A percentile compares a stretch with the other conserved stretches of the same genome.
Evolutionary conservation across 2,888 invertebrate species (phyloP).

Genomic region (Rotaria sp.): DNA sequence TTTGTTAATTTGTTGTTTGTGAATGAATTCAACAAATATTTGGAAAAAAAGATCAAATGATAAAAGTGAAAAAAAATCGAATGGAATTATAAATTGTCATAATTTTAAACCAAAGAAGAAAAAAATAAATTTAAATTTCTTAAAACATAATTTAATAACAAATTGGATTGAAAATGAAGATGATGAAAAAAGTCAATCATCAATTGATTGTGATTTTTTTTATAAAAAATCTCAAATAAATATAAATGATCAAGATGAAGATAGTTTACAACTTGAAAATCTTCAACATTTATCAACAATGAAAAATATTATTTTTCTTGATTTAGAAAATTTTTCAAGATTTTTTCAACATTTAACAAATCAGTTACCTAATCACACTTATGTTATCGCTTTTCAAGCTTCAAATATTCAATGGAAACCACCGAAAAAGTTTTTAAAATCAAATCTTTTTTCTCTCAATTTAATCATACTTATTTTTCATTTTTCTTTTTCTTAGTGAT

Average conservation of each 20-base stretch:
- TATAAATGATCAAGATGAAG: not conserved
- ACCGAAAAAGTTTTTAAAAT: conserved; percentile 42
- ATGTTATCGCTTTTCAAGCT: conserved; percentile 46
- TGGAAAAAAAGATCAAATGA: not conserved
- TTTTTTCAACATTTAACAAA: conserved; percentile 44
- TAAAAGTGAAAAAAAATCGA: not conserved
- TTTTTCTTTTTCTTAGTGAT: not conserved
- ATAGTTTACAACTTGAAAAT: not conserved
- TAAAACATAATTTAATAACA: not conserved
- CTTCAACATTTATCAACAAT: conserved; percentile 36
- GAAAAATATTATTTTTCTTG: conserved; percentile 45
- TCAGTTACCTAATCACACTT: conserved; percentile 44
- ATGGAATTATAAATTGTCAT: not conserved
- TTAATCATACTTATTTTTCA: not conserved
- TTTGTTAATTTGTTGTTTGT: not conserved
- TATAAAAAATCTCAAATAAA: not conserved
- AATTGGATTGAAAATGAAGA: not conserved
- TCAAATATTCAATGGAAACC: conserved; percentile 43
- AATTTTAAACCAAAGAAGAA: not conserved
- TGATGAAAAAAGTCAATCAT: not conserved
- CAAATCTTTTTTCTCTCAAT: not conserved
- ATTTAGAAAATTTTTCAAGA: conserved; percentile 45
- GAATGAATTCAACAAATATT: not conserved
- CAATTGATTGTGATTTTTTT: not conserved
- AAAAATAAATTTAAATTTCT: not conserved